Conservation (phyloP, 2,888 invertebrate genomes). For the Sinelater perroti region DNA sequence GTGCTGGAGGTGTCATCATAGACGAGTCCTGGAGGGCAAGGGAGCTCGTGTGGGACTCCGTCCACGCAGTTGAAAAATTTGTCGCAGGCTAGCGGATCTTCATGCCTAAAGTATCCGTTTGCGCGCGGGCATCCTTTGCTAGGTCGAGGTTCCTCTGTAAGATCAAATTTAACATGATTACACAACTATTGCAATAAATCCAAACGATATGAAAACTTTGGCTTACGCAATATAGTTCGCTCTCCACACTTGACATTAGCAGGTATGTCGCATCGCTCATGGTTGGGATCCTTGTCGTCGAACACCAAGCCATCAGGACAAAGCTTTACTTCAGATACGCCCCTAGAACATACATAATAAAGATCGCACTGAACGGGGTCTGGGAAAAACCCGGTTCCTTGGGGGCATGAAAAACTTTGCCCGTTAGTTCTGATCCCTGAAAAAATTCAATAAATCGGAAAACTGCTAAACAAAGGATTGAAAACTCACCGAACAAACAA, state of each 20-base stretch:
- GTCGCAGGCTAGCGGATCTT: constrained; percentile 77
- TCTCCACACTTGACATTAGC: constrained; percentile 82
- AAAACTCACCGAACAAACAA: constrained; percentile 25
- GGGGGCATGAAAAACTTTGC: constrained; percentile 72
- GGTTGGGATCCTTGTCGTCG: constrained; percentile 74
- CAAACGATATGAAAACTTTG: background rate
- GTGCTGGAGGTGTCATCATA: constrained; percentile 78
- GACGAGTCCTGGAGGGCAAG: constrained; percentile 78
- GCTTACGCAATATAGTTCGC: constrained; percentile 77
- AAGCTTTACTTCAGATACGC: constrained; percentile 70
- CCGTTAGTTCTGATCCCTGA: constrained; percentile 19
- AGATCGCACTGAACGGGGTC: constrained; percentile 81
- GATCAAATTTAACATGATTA: constrained; percentile 16
- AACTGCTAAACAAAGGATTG: background rate
- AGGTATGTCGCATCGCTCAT: constrained; percentile 79
- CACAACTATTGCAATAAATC: background rate
- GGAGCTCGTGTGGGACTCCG: constrained; percentile 71
- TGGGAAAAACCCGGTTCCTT: constrained; percentile 76
- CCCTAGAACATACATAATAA: constrained; percentile 77
- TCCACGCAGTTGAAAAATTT: constrained; percentile 83
- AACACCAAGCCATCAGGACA: constrained; percentile 85
- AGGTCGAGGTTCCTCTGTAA: constrained; percentile 77
- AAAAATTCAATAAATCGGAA: background rate
- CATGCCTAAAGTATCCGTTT: constrained; percentile 81
- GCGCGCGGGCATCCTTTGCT: constrained; percentile 78